Base-by-base conservation (phyloP, 1,140 invertebrate species). In the Listronotus oregonensis region DNA sequence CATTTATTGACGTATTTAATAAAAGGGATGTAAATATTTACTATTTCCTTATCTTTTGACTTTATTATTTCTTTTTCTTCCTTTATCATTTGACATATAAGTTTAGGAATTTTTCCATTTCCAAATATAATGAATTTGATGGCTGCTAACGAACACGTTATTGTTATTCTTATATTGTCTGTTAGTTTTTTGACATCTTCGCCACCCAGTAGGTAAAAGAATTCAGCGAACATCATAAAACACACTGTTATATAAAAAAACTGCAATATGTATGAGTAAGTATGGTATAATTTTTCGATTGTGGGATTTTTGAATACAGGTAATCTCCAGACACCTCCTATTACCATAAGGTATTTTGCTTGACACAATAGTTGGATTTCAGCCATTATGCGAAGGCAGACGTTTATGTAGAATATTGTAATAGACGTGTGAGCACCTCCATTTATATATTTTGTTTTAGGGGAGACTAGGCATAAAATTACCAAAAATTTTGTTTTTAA, bases 131-230 rank as follows among this genome's bases (percentile, higher is more conserved):
- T n/a, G 9, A 21, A n/a, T 21, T 55, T 55, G 6, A 55, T 34
- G 5, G n/a, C 34, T 18, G 39, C 34, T 12, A 55, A 8, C 1
- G 34, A 55, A 42, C 52, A 55, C 1, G 34, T 55, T 12, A 55
- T 55, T 9, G 52, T 42, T 21, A 55, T 55, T 34, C 17, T 6
- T 14, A 55, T 40, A n/a, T 42, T 55, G 37, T 55, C 52, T 10
- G 52, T 55, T n/a, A 55, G 14, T 17, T 55, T 55, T 42, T 42
- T 55, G 3, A 42, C 37, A 21, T 55, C 52, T 42, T 55, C 32
- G 18, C 18, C 17, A 8, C n/a, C 17, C 11, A 55, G 11, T 21
- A 55, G 37, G 37, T 40, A 55, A 18, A 55, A 42, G 11, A 55
- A 42, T 55, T 55, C 52, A 11, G 17, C 7, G 1, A 17, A 42